Base-by-base conservation (phyloP, 2,113 vertebrate genomes). In the Pelecanus crispus region DNA sequence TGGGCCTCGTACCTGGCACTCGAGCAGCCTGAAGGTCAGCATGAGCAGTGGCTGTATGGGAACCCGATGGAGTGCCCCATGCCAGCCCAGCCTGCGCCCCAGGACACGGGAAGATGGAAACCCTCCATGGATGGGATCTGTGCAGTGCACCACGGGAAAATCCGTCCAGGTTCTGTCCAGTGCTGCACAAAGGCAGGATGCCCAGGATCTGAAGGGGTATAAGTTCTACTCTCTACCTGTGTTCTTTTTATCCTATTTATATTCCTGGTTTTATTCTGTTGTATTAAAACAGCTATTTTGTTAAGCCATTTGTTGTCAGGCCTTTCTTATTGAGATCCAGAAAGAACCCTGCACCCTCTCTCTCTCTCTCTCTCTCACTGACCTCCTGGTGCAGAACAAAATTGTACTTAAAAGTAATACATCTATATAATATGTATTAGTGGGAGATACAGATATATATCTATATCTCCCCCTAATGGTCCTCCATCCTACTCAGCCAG, bases 91-190 rank as follows among this genome's bases (percentile, higher is more conserved):
- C 34, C 14, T 13, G 18, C 1, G 2, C 2, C 2, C 24, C 34
- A 17, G 25, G 70, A 10, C 11, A 1, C 8, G 45, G 52, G 22
- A 29, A 65, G 56, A 42, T 42, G 52, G 52, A 49, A 24, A 18
- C 17, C 22, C 7, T 49, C 58, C 17, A 13, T 0, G 6, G 15
- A 34, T 42, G 38, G 19, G 38, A 42, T 16, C 44, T 36, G 31
- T 14, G 17, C 8, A 16, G 56, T 12, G 18, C 26, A 31, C 65
- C 4, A 5, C 1, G 3, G 34, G 21, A 45, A 65, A 32, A 53
- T 70, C 31, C 11, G 9, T 17, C 11, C 3, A 42, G 50, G 52
- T 20, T 72, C 71, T 0, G 0, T n/a, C 63, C 5, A 0, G 3
- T 28, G 17, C 65, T 15, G 3, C 32, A 8, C 59, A 44, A 67